These are phyloP conservation scores for Sisyra terminalis DNA, from an alignment of 2,888 invertebrate genomes.

Conservation along the genomic window DNA sequence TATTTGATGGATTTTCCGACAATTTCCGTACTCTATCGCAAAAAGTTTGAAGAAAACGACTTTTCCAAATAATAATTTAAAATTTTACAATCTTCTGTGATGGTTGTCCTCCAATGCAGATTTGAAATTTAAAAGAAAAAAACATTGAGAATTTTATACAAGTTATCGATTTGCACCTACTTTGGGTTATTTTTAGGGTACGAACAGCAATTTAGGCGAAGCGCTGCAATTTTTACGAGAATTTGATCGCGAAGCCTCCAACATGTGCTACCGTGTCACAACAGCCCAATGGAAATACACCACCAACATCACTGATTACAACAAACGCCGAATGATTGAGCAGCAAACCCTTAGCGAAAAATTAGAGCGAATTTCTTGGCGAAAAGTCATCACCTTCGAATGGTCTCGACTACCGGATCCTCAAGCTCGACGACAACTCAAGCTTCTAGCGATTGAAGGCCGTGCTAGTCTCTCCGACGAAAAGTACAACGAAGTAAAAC, in stretches of 20 bases:
- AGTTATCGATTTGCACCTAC: no score
- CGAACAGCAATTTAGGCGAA: constrained; percentile 46
- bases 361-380: constrained; percentile 61
- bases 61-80: no score
- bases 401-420: constrained; percentile 50
- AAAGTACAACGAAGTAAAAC: constrained; percentile 58
- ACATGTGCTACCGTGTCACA: constrained; percentile 54
- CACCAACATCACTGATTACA: constrained; percentile 57
- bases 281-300: constrained; percentile 60
- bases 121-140: no score
- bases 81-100: no score
- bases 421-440: constrained; percentile 47
- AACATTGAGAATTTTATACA: no score
- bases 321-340: constrained; percentile 52
- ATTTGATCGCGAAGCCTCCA: constrained; percentile 54
- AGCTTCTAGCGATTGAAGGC: constrained; percentile 51
- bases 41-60: no score
- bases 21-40: no score
- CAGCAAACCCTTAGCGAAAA: constrained; percentile 52
- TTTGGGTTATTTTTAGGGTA: constrained; percentile 31
- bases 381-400: constrained; percentile 50
- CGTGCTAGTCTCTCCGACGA: constrained; percentile 58
- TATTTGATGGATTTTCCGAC: no score
- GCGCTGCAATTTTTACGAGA: constrained; percentile 54
- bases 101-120: no score